Evolutionary conservation across 2,888 invertebrate genomes (phyloP).

Genomic region (Yponomeuta sedellus): DNA sequence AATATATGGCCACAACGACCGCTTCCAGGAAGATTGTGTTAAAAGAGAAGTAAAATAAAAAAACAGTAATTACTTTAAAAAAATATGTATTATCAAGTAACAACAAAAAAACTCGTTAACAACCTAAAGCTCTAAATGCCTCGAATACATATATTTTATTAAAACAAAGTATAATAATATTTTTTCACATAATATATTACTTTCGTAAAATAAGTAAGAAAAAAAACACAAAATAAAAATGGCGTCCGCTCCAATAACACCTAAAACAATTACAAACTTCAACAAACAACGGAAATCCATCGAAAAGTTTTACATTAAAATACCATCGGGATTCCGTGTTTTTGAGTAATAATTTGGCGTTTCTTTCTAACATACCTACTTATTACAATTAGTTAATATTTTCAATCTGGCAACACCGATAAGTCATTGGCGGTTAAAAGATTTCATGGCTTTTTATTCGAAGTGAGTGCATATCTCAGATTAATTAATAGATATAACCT

Average conservation of each 20-base stretch:
- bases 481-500: too few species aligned
- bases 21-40: neutral
- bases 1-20: neutral
- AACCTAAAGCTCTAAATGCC: constrained; percentile 35
- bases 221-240: neutral
- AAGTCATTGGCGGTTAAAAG: neutral
- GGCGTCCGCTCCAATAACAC: neutral
- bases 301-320: constrained; percentile 32
- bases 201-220: neutral
- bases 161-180: constrained; percentile 14
- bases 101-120: constrained; percentile 45
- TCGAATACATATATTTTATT: constrained; percentile 20
- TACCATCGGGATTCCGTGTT: constrained; percentile 33
- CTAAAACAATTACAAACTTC: neutral
- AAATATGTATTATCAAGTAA: constrained; percentile 54
- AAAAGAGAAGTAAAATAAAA: constrained; percentile 16
- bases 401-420: neutral
- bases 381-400: neutral
- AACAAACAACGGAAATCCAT: constrained; percentile 25
- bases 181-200: constrained; percentile 5
- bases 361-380: neutral
- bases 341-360: neutral
- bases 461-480: too few species aligned
- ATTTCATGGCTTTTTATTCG: too few species aligned
- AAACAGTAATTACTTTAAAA: constrained; percentile 42